Evolutionary conservation across 2,113 vertebrate species (phyloP).

Genomic region (Puffinus mauretanicus): DNA sequence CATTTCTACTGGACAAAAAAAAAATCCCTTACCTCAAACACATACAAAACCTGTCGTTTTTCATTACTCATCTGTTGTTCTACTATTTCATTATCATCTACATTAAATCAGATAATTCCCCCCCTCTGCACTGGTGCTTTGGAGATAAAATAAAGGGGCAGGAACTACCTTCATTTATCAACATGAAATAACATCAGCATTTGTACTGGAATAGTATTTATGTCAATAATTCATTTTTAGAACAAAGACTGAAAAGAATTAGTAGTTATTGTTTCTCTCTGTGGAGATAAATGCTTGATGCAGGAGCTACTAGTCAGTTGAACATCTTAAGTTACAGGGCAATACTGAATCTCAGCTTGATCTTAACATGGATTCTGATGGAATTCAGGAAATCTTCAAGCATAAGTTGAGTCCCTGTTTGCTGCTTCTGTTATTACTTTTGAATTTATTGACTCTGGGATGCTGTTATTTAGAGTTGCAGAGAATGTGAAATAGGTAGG

Average conservation of each 20-base stretch:
- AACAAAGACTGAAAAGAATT: not conserved
- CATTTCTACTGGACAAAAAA: conserved; percentile 21
- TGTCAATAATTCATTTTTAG: conserved; percentile 11
- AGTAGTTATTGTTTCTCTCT: conserved; percentile 6
- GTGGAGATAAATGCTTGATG: not conserved
- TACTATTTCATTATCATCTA: conserved; percentile 22
- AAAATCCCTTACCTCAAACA: not conserved
- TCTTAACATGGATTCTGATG: not conserved
- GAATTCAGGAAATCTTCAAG: not conserved
- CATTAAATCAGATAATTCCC: conserved; percentile 19
- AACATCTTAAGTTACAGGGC: not conserved
- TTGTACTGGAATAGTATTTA: not conserved
- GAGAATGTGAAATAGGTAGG: not conserved
- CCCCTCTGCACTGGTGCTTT: not conserved
- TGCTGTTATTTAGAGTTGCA: not conserved
- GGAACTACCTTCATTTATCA: conserved; percentile 4
- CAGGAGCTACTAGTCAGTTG: not conserved
- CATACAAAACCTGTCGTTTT: not conserved
- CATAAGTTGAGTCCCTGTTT: not conserved
- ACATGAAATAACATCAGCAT: conserved; percentile 32
- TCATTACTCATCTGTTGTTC: not conserved
- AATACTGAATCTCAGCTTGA: not conserved
- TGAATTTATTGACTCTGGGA: not conserved
- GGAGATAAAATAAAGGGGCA: conserved; percentile 4
- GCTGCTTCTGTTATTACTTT: not conserved